A percentile compares a stretch with the other conserved stretches of the same genome.
These are phyloP conservation scores for Alligator mississippiensis DNA, from an alignment of 2,113 vertebrate species.

Conservation along the genomic window DNA sequence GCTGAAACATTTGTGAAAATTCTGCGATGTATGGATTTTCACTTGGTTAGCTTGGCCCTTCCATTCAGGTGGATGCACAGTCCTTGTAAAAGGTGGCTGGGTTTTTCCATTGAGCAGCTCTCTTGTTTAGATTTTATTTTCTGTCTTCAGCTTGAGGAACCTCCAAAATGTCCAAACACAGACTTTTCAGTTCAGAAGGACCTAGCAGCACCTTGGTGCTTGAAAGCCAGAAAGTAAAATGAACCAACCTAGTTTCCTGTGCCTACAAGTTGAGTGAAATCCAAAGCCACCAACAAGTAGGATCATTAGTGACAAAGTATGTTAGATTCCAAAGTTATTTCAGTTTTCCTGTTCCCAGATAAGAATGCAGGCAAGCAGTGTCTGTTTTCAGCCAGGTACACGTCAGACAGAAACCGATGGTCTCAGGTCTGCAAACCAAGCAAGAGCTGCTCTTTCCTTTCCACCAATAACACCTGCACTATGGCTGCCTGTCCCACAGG, in stretches of 20 bases:
- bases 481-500: not conserved
- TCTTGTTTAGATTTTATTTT: too few relatives aligned
- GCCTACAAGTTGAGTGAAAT: not conserved
- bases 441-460: not conserved
- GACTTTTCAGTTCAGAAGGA: not conserved
- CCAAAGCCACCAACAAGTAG: not conserved
- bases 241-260: not conserved
- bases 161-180: not conserved
- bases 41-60: not conserved
- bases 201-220: accelerated
- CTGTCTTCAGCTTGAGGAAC: too few relatives aligned
- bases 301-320: not conserved
- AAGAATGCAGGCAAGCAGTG: not conserved
- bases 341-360: not conserved
- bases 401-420: not conserved
- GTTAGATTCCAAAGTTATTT: not conserved
- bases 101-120: too few relatives aligned
- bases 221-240: not conserved
- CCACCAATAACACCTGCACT: accelerated
- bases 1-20: not conserved
- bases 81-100: too few relatives aligned
- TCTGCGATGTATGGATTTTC: not conserved
- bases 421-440: accelerated
- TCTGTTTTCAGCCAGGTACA: not conserved
- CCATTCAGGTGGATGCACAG: not conserved